Evolutionary conservation across 2,888 invertebrate genomes (phyloP).

Genomic region (Brenthis ino): DNA sequence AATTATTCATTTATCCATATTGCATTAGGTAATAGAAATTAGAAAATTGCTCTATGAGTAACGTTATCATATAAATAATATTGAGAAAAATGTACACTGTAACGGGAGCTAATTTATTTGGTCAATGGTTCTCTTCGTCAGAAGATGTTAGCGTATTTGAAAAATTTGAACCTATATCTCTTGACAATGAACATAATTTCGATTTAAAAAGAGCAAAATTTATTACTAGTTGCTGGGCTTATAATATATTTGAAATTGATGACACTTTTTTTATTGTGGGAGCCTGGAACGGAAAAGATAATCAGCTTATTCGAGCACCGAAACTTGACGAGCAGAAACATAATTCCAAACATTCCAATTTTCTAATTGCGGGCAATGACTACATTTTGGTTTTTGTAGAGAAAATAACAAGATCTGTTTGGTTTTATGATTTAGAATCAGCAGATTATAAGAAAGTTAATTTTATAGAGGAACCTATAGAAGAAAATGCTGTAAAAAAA

Average conservation of each 20-base stretch:
- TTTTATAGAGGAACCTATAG: constrained; percentile 51
- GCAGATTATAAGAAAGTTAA: constrained; percentile 50
- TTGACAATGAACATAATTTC: constrained; percentile 39
- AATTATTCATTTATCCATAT: too few relatives aligned
- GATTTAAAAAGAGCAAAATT: constrained; percentile 46
- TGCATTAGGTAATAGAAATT: too few relatives aligned
- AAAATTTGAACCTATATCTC: constrained; percentile 48
- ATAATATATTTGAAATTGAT: constrained; percentile 60
- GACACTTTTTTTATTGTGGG: constrained; percentile 60
- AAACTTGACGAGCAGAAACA: constrained; percentile 50
- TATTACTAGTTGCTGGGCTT: constrained; percentile 64
- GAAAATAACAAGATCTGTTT: constrained; percentile 48
- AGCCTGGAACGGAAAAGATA: constrained; percentile 54
- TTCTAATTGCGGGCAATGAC: constrained; percentile 62
- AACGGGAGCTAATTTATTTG: constrained; percentile 70
- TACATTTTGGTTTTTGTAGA: constrained; percentile 54
- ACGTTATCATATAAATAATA: too few relatives aligned
- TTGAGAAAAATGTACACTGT: constrained; percentile 51
- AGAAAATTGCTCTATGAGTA: too few relatives aligned
- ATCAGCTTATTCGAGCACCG: constrained; percentile 50
- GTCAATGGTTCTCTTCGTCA: constrained; percentile 61
- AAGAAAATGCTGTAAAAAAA: constrained; percentile 46
- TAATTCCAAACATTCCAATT: constrained; percentile 35
- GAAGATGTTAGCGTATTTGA: constrained; percentile 47
- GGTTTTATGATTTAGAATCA: constrained; percentile 55